phyloP scores from a whole-genome alignment of 2,888 invertebrate genomes.

The Ramazzottius varieornatus region DNA sequence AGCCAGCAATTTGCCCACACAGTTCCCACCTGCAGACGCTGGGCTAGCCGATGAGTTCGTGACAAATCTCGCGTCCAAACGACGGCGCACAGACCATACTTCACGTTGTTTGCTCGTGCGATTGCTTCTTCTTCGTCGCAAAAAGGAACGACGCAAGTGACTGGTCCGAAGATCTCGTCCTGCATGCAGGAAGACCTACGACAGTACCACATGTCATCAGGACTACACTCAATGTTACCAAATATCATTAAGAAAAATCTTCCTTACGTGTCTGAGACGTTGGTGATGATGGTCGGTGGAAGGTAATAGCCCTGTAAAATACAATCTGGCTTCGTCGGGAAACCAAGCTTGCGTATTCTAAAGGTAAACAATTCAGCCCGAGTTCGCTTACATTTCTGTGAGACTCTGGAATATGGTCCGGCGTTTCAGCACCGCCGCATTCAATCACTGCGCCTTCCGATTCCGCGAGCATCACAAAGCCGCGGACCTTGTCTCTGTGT shows the following conservation, averaged over 20 bases:
- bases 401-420: conserved; percentile 15
- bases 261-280: conserved; percentile 22
- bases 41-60: conserved; percentile 25
- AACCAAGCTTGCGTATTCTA: too few species aligned
- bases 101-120: conserved; percentile 23
- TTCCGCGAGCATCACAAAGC: conserved; percentile 23
- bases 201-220: too few species aligned
- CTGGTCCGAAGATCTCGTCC: conserved; percentile 33
- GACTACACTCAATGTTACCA: too few species aligned
- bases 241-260: too few species aligned
- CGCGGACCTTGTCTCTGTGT: conserved; percentile 26
- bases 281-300: conserved; percentile 25
- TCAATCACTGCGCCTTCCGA: conserved; percentile 23
- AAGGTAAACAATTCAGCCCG: too few species aligned
- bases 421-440: conserved; percentile 21
- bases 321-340: too few species aligned
- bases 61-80: conserved; percentile 25
- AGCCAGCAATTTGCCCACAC: conserved; percentile 33
- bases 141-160: conserved; percentile 27
- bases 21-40: conserved; percentile 27
- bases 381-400: conserved; percentile 11
- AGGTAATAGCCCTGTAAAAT: conserved; percentile 26
- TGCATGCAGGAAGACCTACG: conserved; percentile 25
- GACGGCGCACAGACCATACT: conserved; percentile 28
- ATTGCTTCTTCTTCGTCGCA: conserved; percentile 23